phyloP scores from a whole-genome alignment of 2,888 invertebrate species.

The Psylliodes chrysocephalus region DNA sequence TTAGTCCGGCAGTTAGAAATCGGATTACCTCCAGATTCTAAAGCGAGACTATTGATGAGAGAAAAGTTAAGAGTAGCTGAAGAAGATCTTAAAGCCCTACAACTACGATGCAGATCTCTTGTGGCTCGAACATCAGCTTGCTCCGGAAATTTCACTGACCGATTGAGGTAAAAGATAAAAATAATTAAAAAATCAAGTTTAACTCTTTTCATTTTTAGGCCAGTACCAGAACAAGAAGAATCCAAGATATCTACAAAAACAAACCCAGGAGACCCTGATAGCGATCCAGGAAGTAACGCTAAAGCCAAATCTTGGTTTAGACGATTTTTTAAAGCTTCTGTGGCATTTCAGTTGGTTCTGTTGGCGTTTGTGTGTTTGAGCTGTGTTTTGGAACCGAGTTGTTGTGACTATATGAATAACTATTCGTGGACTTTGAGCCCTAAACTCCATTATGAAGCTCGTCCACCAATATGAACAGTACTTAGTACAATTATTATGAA shows the following conservation, averaged over 20 bases:
- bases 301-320: constrained; percentile 72
- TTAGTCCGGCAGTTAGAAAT: constrained; percentile 75
- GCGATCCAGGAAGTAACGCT: constrained; percentile 68
- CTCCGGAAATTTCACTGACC: constrained; percentile 37
- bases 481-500: too few species aligned
- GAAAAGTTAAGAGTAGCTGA: constrained; percentile 79
- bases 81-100: constrained; percentile 75
- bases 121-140: constrained; percentile 68
- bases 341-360: constrained; percentile 81
- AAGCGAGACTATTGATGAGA: constrained; percentile 72
- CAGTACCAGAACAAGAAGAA: constrained; percentile 44
- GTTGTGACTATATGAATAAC: constrained; percentile 83
- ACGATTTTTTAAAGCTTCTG: constrained; percentile 77
- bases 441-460: constrained; percentile 82
- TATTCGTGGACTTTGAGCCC: constrained; percentile 81
- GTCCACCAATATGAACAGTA: constrained; percentile 77
- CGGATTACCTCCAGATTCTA: constrained; percentile 74
- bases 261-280: constrained; percentile 64
- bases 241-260: constrained; percentile 35
- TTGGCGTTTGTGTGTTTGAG: constrained; percentile 78
- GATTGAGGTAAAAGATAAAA: constrained; percentile 45
- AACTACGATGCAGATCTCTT: constrained; percentile 76
- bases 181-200: neutral
- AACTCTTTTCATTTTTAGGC: constrained; percentile 51
- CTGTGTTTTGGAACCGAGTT: constrained; percentile 79